A percentile compares a stretch with the other conserved stretches of the same genome.
phyloP scores from a whole-genome alignment of 2,113 vertebrate species.

The Sinocyclocheilus anshuiensis region DNA sequence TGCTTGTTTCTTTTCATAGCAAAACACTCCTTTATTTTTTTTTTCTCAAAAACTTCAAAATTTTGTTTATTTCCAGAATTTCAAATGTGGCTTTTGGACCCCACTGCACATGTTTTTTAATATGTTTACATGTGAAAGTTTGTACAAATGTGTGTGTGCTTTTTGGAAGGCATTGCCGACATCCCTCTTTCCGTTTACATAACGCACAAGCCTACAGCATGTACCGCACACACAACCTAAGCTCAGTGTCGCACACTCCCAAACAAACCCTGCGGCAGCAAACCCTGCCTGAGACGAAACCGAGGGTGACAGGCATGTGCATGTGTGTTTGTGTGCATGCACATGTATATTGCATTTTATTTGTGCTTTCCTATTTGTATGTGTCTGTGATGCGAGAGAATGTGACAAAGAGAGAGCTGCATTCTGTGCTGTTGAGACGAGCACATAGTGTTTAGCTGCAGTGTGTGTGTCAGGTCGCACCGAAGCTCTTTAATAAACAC shows the following conservation, averaged over 20 bases:
- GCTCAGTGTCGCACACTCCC: conserved; percentile 27
- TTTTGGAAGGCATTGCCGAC: background rate
- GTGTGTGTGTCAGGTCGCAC: background rate
- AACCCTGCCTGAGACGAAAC: conserved; percentile 27
- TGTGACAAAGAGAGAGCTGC: conserved; percentile 30
- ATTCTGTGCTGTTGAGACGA: conserved; percentile 19
- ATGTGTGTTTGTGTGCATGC: conserved; percentile 26
- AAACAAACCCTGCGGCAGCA: conserved; percentile 26
- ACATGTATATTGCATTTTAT: conserved; percentile 12
- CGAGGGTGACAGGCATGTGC: conserved; percentile 9
- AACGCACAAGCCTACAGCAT: conserved; percentile 36
- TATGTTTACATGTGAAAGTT: background rate
- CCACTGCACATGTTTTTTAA: background rate
- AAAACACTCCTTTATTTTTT: background rate
- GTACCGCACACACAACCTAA: conserved; percentile 20
- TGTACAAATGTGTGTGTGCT: background rate
- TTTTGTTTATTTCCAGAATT: background rate
- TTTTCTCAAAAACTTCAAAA: background rate
- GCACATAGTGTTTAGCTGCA: background rate
- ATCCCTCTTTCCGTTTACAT: conserved; percentile 11
- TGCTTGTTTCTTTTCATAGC: background rate
- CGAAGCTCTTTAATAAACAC: background rate
- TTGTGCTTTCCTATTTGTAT: conserved; percentile 18
- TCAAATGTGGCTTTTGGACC: background rate
- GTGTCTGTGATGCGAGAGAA: conserved; percentile 13